Evolutionary conservation across 2,113 vertebrate species (phyloP), one percentile per base, ranked within the genome.

Genomic region (Sciurus niger): DNA sequence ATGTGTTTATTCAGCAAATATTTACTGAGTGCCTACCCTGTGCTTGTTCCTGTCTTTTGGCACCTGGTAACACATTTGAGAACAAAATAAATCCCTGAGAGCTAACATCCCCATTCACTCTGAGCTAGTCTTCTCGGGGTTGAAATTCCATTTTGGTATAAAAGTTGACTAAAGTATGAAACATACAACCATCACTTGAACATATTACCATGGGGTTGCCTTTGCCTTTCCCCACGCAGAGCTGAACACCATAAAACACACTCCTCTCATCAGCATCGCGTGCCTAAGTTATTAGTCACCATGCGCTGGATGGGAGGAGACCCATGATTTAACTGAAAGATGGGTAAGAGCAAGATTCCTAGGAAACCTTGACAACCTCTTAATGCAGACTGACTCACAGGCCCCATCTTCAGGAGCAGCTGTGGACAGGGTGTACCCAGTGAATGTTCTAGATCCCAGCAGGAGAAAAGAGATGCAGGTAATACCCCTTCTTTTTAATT

Each of bases 91-190:
- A 32, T 13, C 37, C 37, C 55, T 12, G 20, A 67, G 24, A 34
- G n/a, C 32, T 90, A 37, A 51, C 32, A 72, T 89, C 46, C 16
- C 20, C 67, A 34, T 63, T 28, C 34, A 37, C 16, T 83, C n/a
- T 6, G 22, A 60, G 30, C 17, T 78, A 11, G 30, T 83, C 78
- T 93, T 85, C 67, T 94, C 63, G 70, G 53, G 1, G 53, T 2
- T 18, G 24, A 91, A 8, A 65, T 46, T 40, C 10, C 37, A 20
- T 79, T 95, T 48, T 76, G 84, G 6, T 2, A 67, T 16, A 94
- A 79, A 96, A 67, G 48, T 77, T 89, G 67, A 37, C 63, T 91
- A 67, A 78, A 89, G 18, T 85, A 65, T 73, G 63, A 85, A 85
- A 82, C 82, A 84, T 22, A 77, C 24, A 73, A n/a, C 22, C 28